A percentile compares a stretch with the other conserved stretches of the same genome.
phyloP scores from a whole-genome alignment of 2,113 vertebrate species.

The Microcebus tavaratra region DNA sequence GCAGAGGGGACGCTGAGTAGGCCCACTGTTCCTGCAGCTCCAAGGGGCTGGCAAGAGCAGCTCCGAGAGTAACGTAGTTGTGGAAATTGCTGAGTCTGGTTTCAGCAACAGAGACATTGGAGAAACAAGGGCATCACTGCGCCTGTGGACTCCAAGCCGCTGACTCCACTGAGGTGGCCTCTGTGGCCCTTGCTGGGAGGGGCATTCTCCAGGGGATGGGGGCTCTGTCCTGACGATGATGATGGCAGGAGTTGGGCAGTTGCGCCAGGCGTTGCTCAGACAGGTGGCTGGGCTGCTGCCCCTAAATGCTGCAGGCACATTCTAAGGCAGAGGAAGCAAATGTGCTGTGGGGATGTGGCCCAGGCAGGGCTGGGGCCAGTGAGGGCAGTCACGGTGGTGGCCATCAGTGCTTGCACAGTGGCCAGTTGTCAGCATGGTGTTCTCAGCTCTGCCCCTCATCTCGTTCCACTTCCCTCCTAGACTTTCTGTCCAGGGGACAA shows the following conservation, averaged over 20 bases:
- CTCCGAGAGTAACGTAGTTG: not conserved
- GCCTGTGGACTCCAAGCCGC: not conserved
- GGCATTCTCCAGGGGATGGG: not conserved
- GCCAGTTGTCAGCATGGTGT: not conserved
- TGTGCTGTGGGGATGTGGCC: no score
- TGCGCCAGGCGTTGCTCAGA: not conserved
- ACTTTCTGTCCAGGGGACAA: not conserved
- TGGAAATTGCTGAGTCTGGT: not conserved
- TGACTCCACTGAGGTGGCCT: not conserved
- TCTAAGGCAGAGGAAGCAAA: not conserved
- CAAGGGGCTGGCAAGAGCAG: no score
- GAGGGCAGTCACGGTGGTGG: accelerated
- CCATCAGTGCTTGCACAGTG: not conserved
- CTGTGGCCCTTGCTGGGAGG: not conserved
- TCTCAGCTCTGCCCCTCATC: accelerated
- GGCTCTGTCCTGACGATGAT: not conserved
- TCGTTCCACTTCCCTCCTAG: not conserved
- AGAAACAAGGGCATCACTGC: accelerated
- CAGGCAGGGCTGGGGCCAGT: not conserved
- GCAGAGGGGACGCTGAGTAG: no score
- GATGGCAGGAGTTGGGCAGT: no score
- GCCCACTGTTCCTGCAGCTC: not conserved
- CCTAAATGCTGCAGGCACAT: not conserved
- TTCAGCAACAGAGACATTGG: not conserved
- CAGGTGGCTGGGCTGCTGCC: not conserved